Evolutionary conservation across 1,140 invertebrate species (phyloP).

Genomic region (Aphelinus atriplicis): DNA sequence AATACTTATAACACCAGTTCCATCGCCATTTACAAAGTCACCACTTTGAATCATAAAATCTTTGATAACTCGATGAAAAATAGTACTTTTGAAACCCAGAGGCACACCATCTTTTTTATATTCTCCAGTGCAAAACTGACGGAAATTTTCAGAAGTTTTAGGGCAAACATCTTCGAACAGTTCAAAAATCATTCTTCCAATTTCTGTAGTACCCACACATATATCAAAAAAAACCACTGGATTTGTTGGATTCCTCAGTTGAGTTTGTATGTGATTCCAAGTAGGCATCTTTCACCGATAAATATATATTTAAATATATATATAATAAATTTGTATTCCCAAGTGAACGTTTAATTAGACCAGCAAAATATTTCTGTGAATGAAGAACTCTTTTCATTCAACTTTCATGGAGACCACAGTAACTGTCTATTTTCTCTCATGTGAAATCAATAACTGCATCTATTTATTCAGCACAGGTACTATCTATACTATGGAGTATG

Average conservation of each 20-base stretch:
- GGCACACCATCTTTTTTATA: slow-evolving; percentile 75
- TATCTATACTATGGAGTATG: no score
- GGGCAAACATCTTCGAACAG: slow-evolving; percentile 92
- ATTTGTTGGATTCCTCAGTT: slow-evolving; percentile 90
- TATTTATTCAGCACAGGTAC: no score
- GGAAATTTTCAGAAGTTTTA: slow-evolving; percentile 94
- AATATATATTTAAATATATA: no score
- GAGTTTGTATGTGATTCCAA: slow-evolving; percentile 93
- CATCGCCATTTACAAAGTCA: slow-evolving; percentile 89
- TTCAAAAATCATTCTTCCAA: slow-evolving; percentile 93
- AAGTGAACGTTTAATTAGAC: no score
- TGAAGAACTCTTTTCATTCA: no score
- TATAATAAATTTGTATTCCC: no score
- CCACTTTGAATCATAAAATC: slow-evolving; percentile 93
- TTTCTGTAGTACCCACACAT: slow-evolving; percentile 85
- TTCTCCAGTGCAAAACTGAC: slow-evolving; percentile 90
- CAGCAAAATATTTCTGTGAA: no score
- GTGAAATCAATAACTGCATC: no score
- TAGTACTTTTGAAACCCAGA: slow-evolving; percentile 77
- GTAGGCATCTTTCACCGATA: slow-evolving; percentile 75
- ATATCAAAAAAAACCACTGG: slow-evolving; percentile 98
- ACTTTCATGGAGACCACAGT: no score
- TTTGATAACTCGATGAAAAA: slow-evolving; percentile 92
- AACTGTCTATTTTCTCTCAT: no score
- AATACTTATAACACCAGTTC: slow-evolving; percentile 91